A percentile compares a stretch with the other conserved stretches of the same genome.
phyloP scores from a whole-genome alignment of 2,888 invertebrate species.

The Drosophila neotestacea region DNA sequence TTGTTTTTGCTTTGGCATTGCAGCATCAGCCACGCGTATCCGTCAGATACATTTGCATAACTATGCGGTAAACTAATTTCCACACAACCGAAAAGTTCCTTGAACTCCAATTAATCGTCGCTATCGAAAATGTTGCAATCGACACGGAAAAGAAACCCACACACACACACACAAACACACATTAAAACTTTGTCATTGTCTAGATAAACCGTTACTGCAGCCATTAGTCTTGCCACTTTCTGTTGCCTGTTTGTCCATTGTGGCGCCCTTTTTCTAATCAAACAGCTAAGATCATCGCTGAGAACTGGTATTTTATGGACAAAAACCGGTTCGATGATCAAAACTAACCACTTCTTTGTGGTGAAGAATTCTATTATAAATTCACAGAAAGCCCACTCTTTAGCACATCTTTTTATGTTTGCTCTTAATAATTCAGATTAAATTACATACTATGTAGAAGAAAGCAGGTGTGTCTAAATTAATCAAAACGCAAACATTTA shows the following conservation, averaged over 20 bases:
- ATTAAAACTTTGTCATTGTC: constrained; percentile 13
- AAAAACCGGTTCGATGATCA: constrained; percentile 48
- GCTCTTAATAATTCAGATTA: constrained; percentile 39
- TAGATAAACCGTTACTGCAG: constrained; percentile 33
- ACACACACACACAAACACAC: not conserved
- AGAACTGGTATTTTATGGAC: constrained; percentile 28
- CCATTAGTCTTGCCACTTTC: constrained; percentile 34
- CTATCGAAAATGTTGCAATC: constrained; percentile 37
- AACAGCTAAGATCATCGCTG: constrained; percentile 2
- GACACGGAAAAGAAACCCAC: not conserved
- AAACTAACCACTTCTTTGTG: constrained; percentile 8
- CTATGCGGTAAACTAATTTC: constrained; percentile 21
- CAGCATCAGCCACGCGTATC: constrained; percentile 72
- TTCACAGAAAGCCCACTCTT: constrained; percentile 5
- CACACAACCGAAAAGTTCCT: constrained; percentile 56
- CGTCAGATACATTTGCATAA: constrained; percentile 75
- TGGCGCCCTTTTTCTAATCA: constrained; percentile 30
- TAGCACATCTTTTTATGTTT: constrained; percentile 35
- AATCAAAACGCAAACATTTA: not conserved
- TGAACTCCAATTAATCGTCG: constrained; percentile 58
- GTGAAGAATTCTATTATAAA: not conserved
- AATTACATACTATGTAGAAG: constrained; percentile 11
- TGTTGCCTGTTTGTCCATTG: not conserved
- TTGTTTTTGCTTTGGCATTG: constrained; percentile 33
- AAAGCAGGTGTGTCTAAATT: constrained; percentile 14